phyloP scores from a whole-genome alignment of 2,113 vertebrate genomes.

The Chrysochloris asiatica region DNA sequence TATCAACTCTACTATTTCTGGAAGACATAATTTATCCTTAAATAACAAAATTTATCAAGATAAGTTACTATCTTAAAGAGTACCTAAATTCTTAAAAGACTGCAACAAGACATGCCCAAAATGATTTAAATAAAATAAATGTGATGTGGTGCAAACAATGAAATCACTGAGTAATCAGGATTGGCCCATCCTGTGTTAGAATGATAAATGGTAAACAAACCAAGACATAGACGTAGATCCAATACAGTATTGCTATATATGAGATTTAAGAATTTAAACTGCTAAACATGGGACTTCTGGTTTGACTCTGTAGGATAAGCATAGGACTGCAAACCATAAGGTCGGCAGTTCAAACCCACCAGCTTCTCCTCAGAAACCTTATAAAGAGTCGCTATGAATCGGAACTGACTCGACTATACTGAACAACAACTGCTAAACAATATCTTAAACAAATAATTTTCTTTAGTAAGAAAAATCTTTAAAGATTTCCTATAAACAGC shows the following conservation, averaged over 20 bases:
- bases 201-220: not conserved
- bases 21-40: not conserved
- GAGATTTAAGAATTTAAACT: not conserved
- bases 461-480: not conserved
- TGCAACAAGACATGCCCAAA: not conserved
- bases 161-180: not conserved
- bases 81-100: not conserved
- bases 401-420: too few relatives aligned
- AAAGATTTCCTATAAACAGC: not conserved
- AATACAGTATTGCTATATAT: not conserved
- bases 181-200: not conserved
- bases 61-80: not conserved
- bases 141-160: not conserved
- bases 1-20: not conserved
- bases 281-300: too few relatives aligned
- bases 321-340: too few relatives aligned
- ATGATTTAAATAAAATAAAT: slow-evolving; percentile 15
- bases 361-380: too few relatives aligned
- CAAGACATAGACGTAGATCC: slow-evolving; percentile 1
- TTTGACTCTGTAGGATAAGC: too few relatives aligned
- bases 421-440: not conserved
- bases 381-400: too few relatives aligned
- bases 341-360: too few relatives aligned
- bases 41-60: not conserved
- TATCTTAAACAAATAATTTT: slow-evolving; percentile 30